Evolutionary conservation across 2,797 vertebrate species (phyloP).

Genomic region (Pantherophis alleghaniensis): DNA sequence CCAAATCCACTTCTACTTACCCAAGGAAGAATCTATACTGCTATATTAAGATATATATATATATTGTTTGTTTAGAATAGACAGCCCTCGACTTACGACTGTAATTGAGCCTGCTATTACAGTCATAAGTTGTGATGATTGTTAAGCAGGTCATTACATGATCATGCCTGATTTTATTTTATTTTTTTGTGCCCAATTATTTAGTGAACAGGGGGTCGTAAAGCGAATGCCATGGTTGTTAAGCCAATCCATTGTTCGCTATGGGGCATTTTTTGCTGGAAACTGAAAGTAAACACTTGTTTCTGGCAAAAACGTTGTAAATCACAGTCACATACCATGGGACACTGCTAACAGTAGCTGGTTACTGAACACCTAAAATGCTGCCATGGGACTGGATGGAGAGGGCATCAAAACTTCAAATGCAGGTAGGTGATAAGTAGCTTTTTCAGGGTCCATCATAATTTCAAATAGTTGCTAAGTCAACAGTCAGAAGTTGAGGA

Average conservation of each 20-base stretch:
- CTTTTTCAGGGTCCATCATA: not conserved
- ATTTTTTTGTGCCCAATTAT: not conserved
- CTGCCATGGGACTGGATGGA: not conserved
- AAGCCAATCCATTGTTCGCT: not conserved
- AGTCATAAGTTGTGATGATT: not conserved
- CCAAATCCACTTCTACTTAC: not conserved
- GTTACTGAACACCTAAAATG: not conserved
- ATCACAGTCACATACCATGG: not conserved
- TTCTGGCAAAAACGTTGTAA: not conserved
- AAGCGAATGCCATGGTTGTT: not conserved
- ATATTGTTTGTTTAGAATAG: not conserved
- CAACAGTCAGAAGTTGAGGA: not conserved
- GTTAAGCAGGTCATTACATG: not conserved
- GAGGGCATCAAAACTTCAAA: not conserved
- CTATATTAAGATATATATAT: not conserved
- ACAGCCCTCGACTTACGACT: not conserved
- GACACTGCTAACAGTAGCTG: not conserved
- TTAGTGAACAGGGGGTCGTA: not conserved
- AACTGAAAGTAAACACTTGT: not conserved
- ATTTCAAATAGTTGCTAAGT: not conserved
- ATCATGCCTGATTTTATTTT: not conserved
- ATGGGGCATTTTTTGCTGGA: not conserved
- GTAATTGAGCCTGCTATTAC: not conserved
- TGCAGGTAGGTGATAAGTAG: not conserved
- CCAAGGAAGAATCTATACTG: not conserved